Evolutionary conservation across 2,888 invertebrate genomes (phyloP).

Genomic region (Agonopterix arenella): DNA sequence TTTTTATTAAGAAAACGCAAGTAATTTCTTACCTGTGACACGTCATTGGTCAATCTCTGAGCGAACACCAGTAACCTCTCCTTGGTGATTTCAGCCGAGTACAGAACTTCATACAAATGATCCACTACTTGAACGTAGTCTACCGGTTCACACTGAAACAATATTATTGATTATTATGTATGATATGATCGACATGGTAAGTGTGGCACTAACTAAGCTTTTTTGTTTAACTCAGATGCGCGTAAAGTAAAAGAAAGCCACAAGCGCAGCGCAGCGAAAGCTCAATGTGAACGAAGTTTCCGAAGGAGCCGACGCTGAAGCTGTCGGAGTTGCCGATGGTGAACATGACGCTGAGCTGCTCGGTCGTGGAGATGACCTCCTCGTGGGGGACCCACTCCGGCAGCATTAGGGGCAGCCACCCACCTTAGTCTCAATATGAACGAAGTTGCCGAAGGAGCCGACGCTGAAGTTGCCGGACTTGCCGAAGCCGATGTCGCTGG

Average conservation of each 20-base stretch:
- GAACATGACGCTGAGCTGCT: slow-evolving; percentile 83
- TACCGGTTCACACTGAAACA: slow-evolving; percentile 81
- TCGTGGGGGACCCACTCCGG: slow-evolving; percentile 54
- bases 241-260: too few relatives aligned
- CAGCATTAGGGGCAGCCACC: slow-evolving; percentile 10
- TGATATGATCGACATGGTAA: too few relatives aligned
- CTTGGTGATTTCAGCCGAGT: slow-evolving; percentile 81
- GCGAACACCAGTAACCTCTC: slow-evolving; percentile 87
- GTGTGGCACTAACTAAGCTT: too few relatives aligned
- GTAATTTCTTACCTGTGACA: slow-evolving; percentile 75
- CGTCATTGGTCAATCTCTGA: slow-evolving; percentile 88
- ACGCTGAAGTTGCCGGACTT: slow-evolving; percentile 78
- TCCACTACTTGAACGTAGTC: slow-evolving; percentile 86
- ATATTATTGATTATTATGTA: neutral
- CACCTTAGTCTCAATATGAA: slow-evolving; percentile 82
- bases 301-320: slow-evolving; percentile 85
- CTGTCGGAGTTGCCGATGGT: slow-evolving; percentile 70
- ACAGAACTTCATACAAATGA: slow-evolving; percentile 87
- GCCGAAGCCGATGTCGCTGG: slow-evolving; percentile 81
- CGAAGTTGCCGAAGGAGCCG: slow-evolving; percentile 83
- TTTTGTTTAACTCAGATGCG: too few relatives aligned
- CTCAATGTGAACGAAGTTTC: slow-evolving; percentile 79
- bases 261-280: too few relatives aligned
- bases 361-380: slow-evolving; percentile 86
- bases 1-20: neutral